A percentile compares a stretch with the other conserved stretches of the same genome.
These are phyloP conservation scores for Drosophila quinaria DNA, from an alignment of 2,888 invertebrate species.

Conservation along the genomic window DNA sequence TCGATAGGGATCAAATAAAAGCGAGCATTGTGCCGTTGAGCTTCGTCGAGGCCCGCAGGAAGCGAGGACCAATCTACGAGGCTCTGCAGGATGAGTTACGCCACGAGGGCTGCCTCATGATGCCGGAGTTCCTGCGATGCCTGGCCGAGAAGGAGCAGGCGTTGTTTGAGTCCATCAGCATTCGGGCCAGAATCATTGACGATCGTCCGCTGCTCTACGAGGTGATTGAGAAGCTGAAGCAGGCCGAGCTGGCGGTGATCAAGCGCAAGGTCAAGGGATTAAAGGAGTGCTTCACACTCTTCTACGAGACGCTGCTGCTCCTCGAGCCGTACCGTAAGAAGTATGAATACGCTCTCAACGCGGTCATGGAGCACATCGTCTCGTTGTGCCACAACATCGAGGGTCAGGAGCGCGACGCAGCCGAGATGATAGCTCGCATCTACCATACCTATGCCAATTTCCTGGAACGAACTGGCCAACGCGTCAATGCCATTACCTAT, in stretches of 20 bases:
- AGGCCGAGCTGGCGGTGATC: slow-evolving; percentile 71
- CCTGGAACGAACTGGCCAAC: slow-evolving; percentile 45
- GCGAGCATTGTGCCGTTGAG: slow-evolving; percentile 49
- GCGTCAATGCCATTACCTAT: slow-evolving; percentile 59
- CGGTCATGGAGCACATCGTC: slow-evolving; percentile 71
- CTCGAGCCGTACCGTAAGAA: slow-evolving; percentile 63
- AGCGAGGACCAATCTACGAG: slow-evolving; percentile 65
- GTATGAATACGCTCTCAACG: slow-evolving; percentile 71
- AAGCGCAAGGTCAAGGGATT: slow-evolving; percentile 53
- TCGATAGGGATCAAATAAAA: slow-evolving; percentile 57
- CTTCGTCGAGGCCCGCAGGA: slow-evolving; percentile 67
- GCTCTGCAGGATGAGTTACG: slow-evolving; percentile 74
- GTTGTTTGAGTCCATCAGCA: slow-evolving; percentile 60
- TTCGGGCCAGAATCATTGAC: slow-evolving; percentile 64
- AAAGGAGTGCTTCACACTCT: slow-evolving; percentile 57
- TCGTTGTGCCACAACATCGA: slow-evolving; percentile 59
- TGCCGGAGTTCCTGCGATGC: slow-evolving; percentile 71
- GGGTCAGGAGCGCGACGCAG: slow-evolving; percentile 54
- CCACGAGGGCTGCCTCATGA: slow-evolving; percentile 71
- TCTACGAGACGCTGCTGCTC: slow-evolving; percentile 70
- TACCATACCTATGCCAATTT: slow-evolving; percentile 68
- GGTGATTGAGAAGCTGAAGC: slow-evolving; percentile 71
- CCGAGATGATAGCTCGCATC: slow-evolving; percentile 74
- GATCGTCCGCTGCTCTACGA: slow-evolving; percentile 63
- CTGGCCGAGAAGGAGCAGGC: slow-evolving; percentile 72